Percentiles rank a stretch among this genome's conserved stretches.
Conservation (phyloP, 2,113 vertebrate species). For the Phalacrocorax carbo region DNA sequence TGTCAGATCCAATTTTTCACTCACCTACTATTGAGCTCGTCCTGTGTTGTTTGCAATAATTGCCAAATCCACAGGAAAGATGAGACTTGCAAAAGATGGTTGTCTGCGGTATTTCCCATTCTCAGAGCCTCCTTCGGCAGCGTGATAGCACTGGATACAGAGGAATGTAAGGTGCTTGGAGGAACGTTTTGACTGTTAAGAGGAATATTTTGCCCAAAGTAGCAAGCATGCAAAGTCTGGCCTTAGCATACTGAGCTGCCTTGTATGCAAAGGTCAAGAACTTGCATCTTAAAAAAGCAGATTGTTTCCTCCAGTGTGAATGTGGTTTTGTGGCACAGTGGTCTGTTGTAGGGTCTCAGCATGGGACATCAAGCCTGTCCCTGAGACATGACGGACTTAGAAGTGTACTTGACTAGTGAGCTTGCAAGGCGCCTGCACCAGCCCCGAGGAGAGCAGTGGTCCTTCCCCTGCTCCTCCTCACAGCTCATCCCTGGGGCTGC, state of each 20-base stretch:
- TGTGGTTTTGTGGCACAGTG: not conserved
- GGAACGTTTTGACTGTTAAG: not conserved
- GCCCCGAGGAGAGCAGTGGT: not conserved
- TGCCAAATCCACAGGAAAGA: constrained; percentile 69
- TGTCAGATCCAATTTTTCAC: constrained; percentile 74
- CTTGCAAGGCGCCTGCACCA: not conserved
- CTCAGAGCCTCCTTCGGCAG: not conserved
- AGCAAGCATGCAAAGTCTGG: not conserved
- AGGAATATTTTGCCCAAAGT: not conserved
- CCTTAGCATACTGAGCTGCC: not conserved
- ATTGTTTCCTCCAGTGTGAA: not conserved
- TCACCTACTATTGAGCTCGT: constrained; percentile 64
- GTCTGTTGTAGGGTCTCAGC: not conserved
- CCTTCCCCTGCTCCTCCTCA: not conserved
- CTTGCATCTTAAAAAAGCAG: not conserved
- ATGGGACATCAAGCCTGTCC: not conserved
- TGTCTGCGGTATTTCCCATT: constrained; percentile 8
- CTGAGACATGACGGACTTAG: not conserved
- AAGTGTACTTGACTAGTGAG: not conserved
- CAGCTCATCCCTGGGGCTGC: not conserved
- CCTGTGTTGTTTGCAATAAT: constrained; percentile 64
- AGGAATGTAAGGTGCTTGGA: not conserved
- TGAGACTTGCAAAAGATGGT: constrained; percentile 15
- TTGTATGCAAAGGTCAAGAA: not conserved
- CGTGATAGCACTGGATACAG: not conserved